These are phyloP conservation scores for Watsonalla cultraria DNA, from an alignment of 2,888 invertebrate species.

Conservation along the genomic window DNA sequence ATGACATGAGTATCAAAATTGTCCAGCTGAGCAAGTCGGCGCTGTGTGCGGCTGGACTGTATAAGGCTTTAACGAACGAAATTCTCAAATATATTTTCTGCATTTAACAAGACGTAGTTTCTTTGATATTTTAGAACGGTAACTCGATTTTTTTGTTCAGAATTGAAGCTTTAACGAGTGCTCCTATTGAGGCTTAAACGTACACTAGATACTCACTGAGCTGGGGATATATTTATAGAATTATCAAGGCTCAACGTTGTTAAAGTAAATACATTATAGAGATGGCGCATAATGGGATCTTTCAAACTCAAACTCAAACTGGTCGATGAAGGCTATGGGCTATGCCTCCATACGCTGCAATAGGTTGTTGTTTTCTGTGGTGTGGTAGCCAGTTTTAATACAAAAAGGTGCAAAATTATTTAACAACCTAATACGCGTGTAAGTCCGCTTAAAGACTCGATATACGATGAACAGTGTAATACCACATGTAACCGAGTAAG, in stretches of 20 bases:
- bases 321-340: too few relatives aligned
- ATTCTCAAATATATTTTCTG: not conserved
- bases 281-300: too few relatives aligned
- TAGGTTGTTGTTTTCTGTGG: too few relatives aligned
- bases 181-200: not conserved
- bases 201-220: not conserved
- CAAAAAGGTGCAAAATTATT: too few relatives aligned
- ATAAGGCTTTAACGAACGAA: not conserved
- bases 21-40: not conserved
- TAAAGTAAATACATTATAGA: too few relatives aligned
- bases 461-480: not conserved
- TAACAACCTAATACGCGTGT: too few relatives aligned
- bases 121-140: not conserved
- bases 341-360: too few relatives aligned
- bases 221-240: too few relatives aligned
- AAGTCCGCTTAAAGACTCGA: too few relatives aligned
- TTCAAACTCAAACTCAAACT: too few relatives aligned
- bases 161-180: not conserved
- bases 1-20: not conserved
- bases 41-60: not conserved
- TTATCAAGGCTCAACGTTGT: too few relatives aligned
- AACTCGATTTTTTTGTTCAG: not conserved
- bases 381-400: too few relatives aligned
- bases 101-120: not conserved
- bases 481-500: not conserved